Evolutionary conservation across 35 echinoderm and acorn worm genomes (phyloP).

Genomic region (Heliocidaris tuberculata): DNA sequence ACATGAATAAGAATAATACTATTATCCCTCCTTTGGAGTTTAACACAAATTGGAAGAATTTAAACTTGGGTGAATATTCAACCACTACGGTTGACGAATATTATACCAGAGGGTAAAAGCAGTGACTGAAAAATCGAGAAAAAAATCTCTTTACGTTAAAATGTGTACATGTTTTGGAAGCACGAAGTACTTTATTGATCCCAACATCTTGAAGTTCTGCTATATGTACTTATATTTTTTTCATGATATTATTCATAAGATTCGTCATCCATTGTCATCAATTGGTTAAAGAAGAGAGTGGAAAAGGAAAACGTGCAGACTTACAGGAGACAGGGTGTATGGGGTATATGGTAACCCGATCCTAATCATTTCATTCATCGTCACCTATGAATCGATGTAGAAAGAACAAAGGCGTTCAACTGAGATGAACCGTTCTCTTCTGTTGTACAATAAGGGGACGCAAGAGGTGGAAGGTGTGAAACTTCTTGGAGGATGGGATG

Average conservation of each 20-base stretch:
- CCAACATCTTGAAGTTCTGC: too few species aligned
- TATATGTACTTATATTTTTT: background rate
- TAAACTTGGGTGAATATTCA: too few species aligned
- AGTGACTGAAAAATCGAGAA: too few species aligned
- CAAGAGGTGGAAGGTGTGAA: conserved; percentile 11
- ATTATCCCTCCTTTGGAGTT: too few species aligned
- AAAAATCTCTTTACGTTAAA: too few species aligned
- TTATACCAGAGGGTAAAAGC: too few species aligned
- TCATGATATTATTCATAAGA: background rate
- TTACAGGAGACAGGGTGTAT: background rate
- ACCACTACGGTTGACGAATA: too few species aligned
- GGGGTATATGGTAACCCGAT: background rate
- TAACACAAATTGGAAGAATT: too few species aligned
- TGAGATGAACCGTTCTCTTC: background rate
- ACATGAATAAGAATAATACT: too few species aligned
- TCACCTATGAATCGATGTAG: background rate
- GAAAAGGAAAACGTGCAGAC: background rate
- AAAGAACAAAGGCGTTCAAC: background rate
- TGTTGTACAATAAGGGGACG: background rate
- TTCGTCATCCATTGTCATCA: background rate
- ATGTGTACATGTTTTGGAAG: too few species aligned
- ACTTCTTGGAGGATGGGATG: background rate
- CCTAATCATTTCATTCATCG: background rate
- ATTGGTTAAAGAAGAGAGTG: background rate
- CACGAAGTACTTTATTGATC: too few species aligned